Percentiles rank a stretch among this genome's conserved stretches.
These are phyloP conservation scores for Vollenhovia emeryi DNA, from an alignment of 1,140 invertebrate species.

Conservation along the genomic window DNA sequence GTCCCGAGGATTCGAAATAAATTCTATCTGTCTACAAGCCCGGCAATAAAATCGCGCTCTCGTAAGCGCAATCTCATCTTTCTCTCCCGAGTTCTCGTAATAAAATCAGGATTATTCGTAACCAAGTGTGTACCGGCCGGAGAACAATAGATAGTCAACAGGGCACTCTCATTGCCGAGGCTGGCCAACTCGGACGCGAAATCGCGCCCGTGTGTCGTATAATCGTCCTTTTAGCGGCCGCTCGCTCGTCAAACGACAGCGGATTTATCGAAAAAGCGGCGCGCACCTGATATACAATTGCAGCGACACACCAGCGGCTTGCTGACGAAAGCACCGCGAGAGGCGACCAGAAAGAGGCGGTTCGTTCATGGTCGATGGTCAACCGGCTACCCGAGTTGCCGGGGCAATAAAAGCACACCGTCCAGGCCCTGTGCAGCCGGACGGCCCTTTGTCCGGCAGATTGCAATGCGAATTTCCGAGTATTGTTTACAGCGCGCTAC, in stretches of 20 bases:
- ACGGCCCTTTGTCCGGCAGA: conserved; percentile 62
- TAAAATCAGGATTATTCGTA: conserved; percentile 46
- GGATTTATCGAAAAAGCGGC: conserved; percentile 51
- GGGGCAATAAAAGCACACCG: conserved; percentile 64
- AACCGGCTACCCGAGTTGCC: neutral
- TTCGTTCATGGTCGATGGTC: conserved; percentile 56
- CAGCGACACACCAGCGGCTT: conserved; percentile 33
- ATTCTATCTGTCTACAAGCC: conserved; percentile 3
- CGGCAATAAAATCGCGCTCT: conserved; percentile 24
- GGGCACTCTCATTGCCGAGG: neutral
- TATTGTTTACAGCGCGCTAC: conserved; percentile 63
- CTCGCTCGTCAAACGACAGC: conserved; percentile 27
- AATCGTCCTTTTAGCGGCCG: conserved; percentile 23
- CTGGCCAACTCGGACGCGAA: neutral
- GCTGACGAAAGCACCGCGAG: conserved; percentile 38
- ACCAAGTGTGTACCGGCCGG: conserved; percentile 12
- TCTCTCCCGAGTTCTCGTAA: neutral
- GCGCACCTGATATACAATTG: conserved; percentile 43
- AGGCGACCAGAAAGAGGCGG: conserved; percentile 37
- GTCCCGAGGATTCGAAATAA: neutral
- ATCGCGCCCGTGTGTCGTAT: neutral
- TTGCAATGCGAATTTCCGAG: conserved; percentile 67
- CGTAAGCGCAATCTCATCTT: conserved; percentile 23
- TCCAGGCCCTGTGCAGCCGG: neutral
- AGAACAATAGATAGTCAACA: conserved; percentile 14